Percentiles rank a stretch among this genome's conserved stretches.
These are phyloP conservation scores for Yponomeuta malinellus DNA, from an alignment of 2,888 invertebrate genomes.

Conservation along the genomic window DNA sequence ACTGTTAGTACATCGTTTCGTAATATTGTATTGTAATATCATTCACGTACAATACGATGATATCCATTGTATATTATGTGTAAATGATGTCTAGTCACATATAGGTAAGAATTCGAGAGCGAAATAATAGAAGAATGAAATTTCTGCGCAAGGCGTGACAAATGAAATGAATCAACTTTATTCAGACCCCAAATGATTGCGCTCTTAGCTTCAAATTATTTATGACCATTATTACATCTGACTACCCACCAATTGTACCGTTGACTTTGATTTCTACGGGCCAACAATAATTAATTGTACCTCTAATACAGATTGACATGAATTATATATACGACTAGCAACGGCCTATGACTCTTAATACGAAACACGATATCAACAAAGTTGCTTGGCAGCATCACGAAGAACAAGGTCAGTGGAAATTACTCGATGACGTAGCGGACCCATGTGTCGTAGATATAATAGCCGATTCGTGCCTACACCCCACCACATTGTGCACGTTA, in stretches of 20 bases:
- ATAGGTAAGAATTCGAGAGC: too few species aligned
- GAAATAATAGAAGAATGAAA: background rate
- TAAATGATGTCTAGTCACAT: too few species aligned
- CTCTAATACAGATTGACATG: too few species aligned
- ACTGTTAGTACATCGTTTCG: too few species aligned
- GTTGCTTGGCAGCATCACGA: background rate
- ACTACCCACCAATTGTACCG: background rate
- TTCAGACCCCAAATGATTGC: background rate
- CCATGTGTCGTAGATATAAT: background rate
- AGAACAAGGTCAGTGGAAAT: background rate
- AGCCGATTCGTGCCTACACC: background rate
- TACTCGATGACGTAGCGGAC: background rate
- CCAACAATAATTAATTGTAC: background rate
- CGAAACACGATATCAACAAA: slow-evolving; percentile 1
- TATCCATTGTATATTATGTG: too few species aligned
- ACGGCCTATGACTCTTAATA: background rate
- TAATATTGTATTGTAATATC: too few species aligned
- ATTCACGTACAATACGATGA: too few species aligned
- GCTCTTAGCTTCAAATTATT: slow-evolving; percentile 3
- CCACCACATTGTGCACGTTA: background rate
- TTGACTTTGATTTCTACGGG: background rate
- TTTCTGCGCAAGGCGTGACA: background rate
- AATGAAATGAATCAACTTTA: slow-evolving; percentile 4
- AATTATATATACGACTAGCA: background rate
- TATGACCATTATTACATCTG: background rate